A percentile compares a stretch with the other conserved stretches of the same genome.
phyloP scores from a whole-genome alignment of 2,113 vertebrate genomes.

The Cyphomyrus discorhynchus region DNA sequence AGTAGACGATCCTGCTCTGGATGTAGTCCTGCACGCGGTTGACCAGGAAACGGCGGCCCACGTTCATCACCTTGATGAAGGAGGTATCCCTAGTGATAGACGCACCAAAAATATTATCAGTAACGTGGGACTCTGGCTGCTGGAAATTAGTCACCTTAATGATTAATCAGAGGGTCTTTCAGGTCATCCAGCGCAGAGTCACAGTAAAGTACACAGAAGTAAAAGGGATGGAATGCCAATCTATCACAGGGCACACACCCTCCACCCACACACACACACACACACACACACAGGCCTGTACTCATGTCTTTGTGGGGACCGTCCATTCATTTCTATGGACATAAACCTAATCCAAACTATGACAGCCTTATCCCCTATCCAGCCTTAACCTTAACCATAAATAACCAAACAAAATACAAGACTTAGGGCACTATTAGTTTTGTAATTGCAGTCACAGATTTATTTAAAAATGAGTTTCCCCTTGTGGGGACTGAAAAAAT shows the following conservation, averaged over 20 bases:
- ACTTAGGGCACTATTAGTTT: too few relatives aligned
- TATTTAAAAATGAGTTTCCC: too few relatives aligned
- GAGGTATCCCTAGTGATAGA: slow-evolving; percentile 74
- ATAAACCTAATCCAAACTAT: too few relatives aligned
- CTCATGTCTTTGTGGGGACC: too few relatives aligned
- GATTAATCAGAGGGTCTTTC: neutral
- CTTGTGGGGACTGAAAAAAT: too few relatives aligned
- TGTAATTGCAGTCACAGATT: too few relatives aligned
- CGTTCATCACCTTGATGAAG: slow-evolving; percentile 95
- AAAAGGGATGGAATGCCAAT: neutral
- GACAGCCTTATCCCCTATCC: too few relatives aligned
- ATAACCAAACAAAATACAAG: too few relatives aligned
- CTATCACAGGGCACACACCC: neutral
- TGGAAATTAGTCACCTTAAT: neutral
- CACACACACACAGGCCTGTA: neutral
- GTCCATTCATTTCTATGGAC: too few relatives aligned
- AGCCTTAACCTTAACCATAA: too few relatives aligned
- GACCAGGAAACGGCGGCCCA: slow-evolving; percentile 88
- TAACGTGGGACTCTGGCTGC: neutral
- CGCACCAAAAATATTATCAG: neutral
- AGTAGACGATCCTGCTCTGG: slow-evolving; percentile 98
- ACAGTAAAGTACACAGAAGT: neutral
- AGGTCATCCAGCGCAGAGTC: neutral
- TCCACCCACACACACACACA: neutral
- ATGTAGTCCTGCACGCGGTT: slow-evolving; percentile 96